These are phyloP conservation scores for Apostichopus parvimensis DNA, from an alignment of 35 echinoderm and acorn worm genomes.

Conservation along the genomic window DNA sequence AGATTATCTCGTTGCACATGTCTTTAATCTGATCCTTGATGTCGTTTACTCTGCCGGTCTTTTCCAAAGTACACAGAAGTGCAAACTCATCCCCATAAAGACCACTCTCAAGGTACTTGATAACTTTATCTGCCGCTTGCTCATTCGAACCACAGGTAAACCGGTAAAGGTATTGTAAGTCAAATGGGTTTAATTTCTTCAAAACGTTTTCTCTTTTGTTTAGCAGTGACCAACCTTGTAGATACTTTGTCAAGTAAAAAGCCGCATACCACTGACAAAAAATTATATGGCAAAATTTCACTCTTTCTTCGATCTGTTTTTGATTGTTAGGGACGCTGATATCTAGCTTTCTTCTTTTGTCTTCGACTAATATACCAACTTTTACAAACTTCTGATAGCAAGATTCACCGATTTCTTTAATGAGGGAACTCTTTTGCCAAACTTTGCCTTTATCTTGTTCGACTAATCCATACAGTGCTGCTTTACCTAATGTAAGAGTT, in stretches of 20 bases:
- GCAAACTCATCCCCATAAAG: constrained; percentile 26
- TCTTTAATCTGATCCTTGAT: background rate
- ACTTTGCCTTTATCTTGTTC: background rate
- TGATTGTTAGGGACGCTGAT: background rate
- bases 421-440: background rate
- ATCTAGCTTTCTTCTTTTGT: background rate
- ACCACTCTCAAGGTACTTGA: constrained; percentile 14
- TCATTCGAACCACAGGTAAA: constrained; percentile 34
- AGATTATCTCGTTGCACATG: background rate
- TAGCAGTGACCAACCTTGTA: background rate
- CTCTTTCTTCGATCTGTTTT: background rate
- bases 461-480: background rate
- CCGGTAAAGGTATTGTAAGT: constrained; percentile 38
- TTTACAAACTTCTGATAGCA: background rate
- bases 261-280: constrained; percentile 44
- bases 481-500: constrained; percentile 12
- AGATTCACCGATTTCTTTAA: background rate
- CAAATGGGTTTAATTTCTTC: constrained; percentile 37
- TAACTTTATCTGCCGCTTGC: background rate
- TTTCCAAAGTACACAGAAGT: constrained; percentile 9
- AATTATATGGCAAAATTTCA: constrained; percentile 14
- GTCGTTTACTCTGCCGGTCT: background rate
- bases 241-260: background rate
- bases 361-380: constrained; percentile 33
- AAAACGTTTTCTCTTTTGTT: background rate